A percentile compares a stretch with the other conserved stretches of the same genome.
These are phyloP conservation scores for Ostrea denselamellosa DNA, from an alignment of 1,140 invertebrate genomes.

Conservation along the genomic window DNA sequence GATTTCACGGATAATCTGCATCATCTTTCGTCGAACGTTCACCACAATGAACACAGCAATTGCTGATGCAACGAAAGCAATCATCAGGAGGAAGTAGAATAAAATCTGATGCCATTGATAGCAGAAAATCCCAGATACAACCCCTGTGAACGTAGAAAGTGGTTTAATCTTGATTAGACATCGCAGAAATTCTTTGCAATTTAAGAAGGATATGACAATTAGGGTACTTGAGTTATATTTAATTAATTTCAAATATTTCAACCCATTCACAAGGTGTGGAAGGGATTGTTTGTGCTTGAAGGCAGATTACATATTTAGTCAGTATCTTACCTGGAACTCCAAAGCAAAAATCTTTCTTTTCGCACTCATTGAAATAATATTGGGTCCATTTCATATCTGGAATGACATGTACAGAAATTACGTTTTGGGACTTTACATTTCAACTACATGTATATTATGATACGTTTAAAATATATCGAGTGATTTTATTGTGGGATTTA, in stretches of 20 bases:
- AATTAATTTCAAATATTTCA: background rate
- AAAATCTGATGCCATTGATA: slow-evolving; percentile 44
- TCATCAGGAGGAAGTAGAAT: slow-evolving; percentile 43
- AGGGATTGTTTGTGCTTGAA: background rate
- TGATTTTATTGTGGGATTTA: background rate
- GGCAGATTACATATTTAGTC: background rate
- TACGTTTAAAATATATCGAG: background rate
- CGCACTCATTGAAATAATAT: slow-evolving; percentile 50
- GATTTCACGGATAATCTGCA: slow-evolving; percentile 47
- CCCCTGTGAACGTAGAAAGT: background rate
- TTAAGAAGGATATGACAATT: background rate
- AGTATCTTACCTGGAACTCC: slow-evolving; percentile 43
- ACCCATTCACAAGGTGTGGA: background rate
- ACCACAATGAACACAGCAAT: slow-evolving; percentile 45
- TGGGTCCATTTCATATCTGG: slow-evolving; percentile 39
- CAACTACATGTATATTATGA: background rate
- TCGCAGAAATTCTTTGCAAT: too few species aligned
- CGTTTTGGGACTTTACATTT: background rate
- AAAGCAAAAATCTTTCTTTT: slow-evolving; percentile 41
- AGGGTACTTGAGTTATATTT: background rate
- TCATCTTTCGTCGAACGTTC: slow-evolving; percentile 45
- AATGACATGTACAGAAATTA: slow-evolving; percentile 1
- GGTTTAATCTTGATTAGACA: background rate
- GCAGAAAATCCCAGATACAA: slow-evolving; percentile 19
- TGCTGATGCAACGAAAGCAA: slow-evolving; percentile 39